phyloP scores from a whole-genome alignment of 2,888 invertebrate species.

The Ochlodes sylvanus region DNA sequence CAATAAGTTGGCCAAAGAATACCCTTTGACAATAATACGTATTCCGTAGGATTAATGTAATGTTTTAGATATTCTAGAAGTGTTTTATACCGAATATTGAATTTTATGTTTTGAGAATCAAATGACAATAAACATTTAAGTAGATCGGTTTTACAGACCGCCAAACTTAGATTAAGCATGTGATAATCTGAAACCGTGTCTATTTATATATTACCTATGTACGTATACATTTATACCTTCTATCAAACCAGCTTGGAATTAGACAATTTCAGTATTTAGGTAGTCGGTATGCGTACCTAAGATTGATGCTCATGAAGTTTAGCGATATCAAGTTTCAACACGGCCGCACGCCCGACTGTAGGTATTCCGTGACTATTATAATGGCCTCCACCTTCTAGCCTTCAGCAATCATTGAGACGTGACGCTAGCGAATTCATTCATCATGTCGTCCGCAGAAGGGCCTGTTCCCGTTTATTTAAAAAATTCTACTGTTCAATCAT shows the following conservation, averaged over 20 bases:
- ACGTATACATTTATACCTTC: background rate
- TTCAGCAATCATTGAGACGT: too few relatives aligned
- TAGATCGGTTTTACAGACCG: constrained; percentile 25
- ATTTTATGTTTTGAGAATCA: background rate
- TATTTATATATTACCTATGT: constrained; percentile 13
- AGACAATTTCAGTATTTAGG: too few relatives aligned
- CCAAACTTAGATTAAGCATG: constrained; percentile 6
- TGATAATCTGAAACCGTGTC: background rate
- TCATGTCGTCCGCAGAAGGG: too few relatives aligned
- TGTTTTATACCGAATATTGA: constrained; percentile 23
- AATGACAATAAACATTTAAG: constrained; percentile 25
- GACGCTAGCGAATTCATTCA: too few relatives aligned
- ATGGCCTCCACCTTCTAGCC: too few relatives aligned
- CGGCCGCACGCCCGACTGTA: too few relatives aligned
- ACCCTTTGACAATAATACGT: constrained; percentile 23
- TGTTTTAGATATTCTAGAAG: constrained; percentile 6
- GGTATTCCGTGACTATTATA: too few relatives aligned
- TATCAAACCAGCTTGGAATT: background rate
- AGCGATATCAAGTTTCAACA: too few relatives aligned
- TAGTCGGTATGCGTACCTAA: too few relatives aligned
- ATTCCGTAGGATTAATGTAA: constrained; percentile 10
- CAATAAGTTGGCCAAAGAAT: constrained; percentile 23
- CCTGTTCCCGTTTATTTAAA: too few relatives aligned
- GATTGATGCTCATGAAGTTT: too few relatives aligned
- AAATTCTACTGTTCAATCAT: too few relatives aligned